These are phyloP conservation scores for Microtus pennsylvanicus DNA, from an alignment of 2,113 vertebrate species.

Conservation along the genomic window DNA sequence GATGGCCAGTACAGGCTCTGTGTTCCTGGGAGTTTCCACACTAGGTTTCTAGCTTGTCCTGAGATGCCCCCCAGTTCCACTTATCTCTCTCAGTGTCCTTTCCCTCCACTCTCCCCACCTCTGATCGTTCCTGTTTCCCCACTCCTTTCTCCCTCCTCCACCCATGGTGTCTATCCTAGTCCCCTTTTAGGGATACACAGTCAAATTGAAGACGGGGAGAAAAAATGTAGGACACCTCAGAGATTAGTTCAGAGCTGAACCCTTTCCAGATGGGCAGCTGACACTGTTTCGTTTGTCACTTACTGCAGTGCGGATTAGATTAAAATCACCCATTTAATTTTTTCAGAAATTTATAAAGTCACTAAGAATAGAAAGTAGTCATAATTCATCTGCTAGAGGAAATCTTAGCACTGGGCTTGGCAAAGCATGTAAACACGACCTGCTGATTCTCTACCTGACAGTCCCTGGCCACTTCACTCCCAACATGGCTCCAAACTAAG, in stretches of 20 bases:
- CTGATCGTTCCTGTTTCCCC: not conserved
- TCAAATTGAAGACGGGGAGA: not conserved
- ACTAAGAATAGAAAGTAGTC: constrained; percentile 28
- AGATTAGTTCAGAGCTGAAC: not conserved
- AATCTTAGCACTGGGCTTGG: not conserved
- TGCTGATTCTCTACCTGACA: constrained; percentile 20
- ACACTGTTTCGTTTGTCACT: not conserved
- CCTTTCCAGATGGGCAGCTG: too few species aligned
- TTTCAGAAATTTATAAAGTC: not conserved
- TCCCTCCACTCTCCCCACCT: not conserved
- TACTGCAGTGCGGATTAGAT: not conserved
- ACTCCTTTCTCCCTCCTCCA: not conserved
- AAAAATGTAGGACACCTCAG: not conserved
- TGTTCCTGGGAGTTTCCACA: not conserved
- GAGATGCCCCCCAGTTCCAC: not conserved
- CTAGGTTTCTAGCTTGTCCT: not conserved
- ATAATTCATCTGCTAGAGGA: constrained; percentile 49
- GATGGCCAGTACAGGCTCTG: not conserved
- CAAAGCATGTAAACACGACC: not conserved
- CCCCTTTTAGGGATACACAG: not conserved
- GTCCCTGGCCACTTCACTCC: not conserved
- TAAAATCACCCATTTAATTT: not conserved
- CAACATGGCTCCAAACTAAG: not conserved
- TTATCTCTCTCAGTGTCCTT: not conserved
- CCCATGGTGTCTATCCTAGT: not conserved